These are phyloP conservation scores for Epinotia demarniana DNA, from an alignment of 2,888 invertebrate genomes.

Conservation along the genomic window DNA sequence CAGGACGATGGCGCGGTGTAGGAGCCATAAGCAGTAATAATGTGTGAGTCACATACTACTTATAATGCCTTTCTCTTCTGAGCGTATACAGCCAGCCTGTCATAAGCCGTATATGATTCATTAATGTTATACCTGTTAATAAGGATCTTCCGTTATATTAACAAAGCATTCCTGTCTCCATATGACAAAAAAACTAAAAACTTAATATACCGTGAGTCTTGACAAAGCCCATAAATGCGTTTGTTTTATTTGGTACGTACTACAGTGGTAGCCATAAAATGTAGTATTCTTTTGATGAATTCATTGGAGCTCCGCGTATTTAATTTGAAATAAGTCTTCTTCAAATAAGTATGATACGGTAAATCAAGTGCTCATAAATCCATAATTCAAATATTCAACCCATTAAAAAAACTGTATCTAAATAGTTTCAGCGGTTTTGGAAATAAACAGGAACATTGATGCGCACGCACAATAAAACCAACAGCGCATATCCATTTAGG, in stretches of 20 bases:
- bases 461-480: too few species aligned
- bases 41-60: not conserved
- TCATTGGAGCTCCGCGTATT: not conserved
- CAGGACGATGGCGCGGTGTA: constrained; percentile 3
- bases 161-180: constrained; percentile 27
- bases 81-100: constrained; percentile 19
- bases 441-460: too few species aligned
- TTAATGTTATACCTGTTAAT: constrained; percentile 42
- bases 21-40: not conserved
- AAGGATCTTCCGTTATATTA: constrained; percentile 39
- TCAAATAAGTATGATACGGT: too few species aligned
- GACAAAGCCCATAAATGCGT: not conserved
- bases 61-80: constrained; percentile 11
- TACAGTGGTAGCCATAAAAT: not conserved
- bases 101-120: constrained; percentile 40
- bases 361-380: too few species aligned
- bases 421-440: too few species aligned
- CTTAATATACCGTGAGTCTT: not conserved
- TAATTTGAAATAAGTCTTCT: not conserved
- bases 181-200: constrained; percentile 14
- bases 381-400: too few species aligned
- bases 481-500: too few species aligned
- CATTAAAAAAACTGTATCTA: too few species aligned
- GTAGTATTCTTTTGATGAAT: not conserved
- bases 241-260: not conserved